These are phyloP conservation scores for Rhyzopertha dominica DNA, from an alignment of 1,140 invertebrate genomes.

Conservation along the genomic window DNA sequence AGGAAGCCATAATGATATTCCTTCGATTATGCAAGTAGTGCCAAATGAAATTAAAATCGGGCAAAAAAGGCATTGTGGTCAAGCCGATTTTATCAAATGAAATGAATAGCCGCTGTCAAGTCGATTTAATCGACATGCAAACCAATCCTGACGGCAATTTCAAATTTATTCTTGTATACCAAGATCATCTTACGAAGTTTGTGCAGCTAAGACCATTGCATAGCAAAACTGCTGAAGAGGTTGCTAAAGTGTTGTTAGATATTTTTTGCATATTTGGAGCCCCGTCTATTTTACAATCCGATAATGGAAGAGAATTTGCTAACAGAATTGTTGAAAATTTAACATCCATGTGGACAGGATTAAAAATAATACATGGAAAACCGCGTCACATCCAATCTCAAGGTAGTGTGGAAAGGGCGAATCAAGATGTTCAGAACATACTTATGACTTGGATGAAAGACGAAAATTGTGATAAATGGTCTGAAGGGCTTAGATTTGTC, in stretches of 20 bases:
- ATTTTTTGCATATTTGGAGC: slow-evolving; percentile 36
- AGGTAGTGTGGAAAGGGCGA: slow-evolving; percentile 40
- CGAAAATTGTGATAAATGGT: slow-evolving; percentile 30
- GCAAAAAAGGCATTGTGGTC: slow-evolving; percentile 37
- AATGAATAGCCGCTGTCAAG: slow-evolving; percentile 44
- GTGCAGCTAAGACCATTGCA: slow-evolving; percentile 20
- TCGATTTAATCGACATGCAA: slow-evolving; percentile 50
- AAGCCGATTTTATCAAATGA: slow-evolving; percentile 39
- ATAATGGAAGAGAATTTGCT: slow-evolving; percentile 34
- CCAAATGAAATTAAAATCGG: slow-evolving; percentile 21
- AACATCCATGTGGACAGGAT: slow-evolving; percentile 24
- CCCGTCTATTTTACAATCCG: slow-evolving; percentile 34
- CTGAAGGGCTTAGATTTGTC: slow-evolving; percentile 34
- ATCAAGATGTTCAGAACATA: slow-evolving; percentile 44
- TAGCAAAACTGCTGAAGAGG: slow-evolving; percentile 25
- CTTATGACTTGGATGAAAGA: slow-evolving; percentile 35
- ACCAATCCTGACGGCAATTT: slow-evolving; percentile 42
- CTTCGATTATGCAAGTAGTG: slow-evolving; percentile 19
- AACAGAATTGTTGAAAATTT: slow-evolving; percentile 27
- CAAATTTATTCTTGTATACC: slow-evolving; percentile 48
- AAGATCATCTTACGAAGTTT: slow-evolving; percentile 48
- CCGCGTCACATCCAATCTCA: slow-evolving; percentile 40
- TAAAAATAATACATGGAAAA: slow-evolving; percentile 40
- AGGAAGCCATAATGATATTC: slow-evolving; percentile 19
- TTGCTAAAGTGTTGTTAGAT: slow-evolving; percentile 25